A percentile compares a stretch with the other conserved stretches of the same genome.
Conservation (phyloP, 1,140 invertebrate genomes). For the Caerostris extrusa region DNA sequence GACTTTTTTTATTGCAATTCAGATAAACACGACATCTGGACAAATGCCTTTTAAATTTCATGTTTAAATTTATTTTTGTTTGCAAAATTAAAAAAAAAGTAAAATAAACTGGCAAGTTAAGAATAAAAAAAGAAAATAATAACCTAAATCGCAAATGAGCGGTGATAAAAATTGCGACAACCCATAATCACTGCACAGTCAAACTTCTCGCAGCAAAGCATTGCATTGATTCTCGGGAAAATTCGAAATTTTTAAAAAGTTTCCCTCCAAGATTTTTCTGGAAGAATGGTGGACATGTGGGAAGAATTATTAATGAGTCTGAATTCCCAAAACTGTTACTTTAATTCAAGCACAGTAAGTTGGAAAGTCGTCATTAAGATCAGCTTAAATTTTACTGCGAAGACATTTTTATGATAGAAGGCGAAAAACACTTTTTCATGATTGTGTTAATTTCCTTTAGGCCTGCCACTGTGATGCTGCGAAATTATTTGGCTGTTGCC, state of each 20-base stretch:
- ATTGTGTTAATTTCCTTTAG: constrained; percentile 72
- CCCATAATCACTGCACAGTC: not conserved
- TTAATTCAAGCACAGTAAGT: constrained; percentile 22
- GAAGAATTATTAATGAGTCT: constrained; percentile 59
- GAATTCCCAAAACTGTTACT: constrained; percentile 46
- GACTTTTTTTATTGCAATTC: no score
- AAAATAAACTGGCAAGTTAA: no score
- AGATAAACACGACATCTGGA: no score
- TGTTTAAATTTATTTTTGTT: no score
- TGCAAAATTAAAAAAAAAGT: no score
- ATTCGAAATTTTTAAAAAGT: not conserved
- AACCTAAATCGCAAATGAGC: not conserved
- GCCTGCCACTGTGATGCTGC: not conserved
- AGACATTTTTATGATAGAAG: constrained; percentile 38
- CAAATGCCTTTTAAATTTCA: no score
- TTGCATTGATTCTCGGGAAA: not conserved
- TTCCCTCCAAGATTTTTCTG: not conserved
- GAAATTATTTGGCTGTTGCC: constrained; percentile 71
- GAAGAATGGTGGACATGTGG: not conserved
- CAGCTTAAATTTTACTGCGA: constrained; percentile 56
- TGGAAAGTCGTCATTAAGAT: constrained; percentile 49
- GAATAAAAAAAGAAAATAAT: not conserved
- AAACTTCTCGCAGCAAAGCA: not conserved
- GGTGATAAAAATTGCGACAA: not conserved
- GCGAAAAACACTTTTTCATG: constrained; percentile 65